Evolutionary conservation across 2,888 invertebrate genomes (phyloP).

Genomic region (Apodemia duryi): DNA sequence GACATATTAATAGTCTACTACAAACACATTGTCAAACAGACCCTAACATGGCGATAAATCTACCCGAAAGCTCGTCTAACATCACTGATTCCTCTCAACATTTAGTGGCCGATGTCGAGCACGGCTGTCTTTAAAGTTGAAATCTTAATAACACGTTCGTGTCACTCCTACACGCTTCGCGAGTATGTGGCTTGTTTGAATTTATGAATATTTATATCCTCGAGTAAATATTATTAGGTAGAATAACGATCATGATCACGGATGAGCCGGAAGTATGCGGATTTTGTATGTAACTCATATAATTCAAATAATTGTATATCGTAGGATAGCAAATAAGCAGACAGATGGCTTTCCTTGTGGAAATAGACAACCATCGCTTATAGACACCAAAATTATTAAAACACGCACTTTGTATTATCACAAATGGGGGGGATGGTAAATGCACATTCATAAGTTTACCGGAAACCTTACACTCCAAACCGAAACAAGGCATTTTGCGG

Average conservation of each 20-base stretch:
- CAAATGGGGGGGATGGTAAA: no score
- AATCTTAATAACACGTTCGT: slow-evolving; percentile 55
- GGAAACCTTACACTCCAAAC: no score
- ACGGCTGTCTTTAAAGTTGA: slow-evolving; percentile 47
- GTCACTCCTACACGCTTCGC: slow-evolving; percentile 44
- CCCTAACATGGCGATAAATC: background rate
- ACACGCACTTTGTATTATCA: no score
- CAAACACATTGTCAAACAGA: no score
- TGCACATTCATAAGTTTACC: no score
- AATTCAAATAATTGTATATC: no score
- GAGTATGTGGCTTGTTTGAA: slow-evolving; percentile 37
- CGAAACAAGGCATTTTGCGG: no score
- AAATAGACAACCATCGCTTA: no score
- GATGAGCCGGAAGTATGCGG: background rate
- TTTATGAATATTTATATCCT: slow-evolving; percentile 47
- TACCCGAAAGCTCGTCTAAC: background rate
- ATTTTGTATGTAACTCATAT: background rate
- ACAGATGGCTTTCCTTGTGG: no score
- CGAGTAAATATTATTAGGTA: slow-evolving; percentile 37
- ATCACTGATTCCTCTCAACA: slow-evolving; percentile 25
- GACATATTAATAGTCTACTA: no score
- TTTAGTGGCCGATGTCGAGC: slow-evolving; percentile 34
- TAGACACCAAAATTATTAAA: no score
- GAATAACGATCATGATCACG: slow-evolving; percentile 33
- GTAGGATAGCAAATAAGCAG: no score